Conservation (phyloP, 2,797 vertebrate species). For the Sardinella longiceps region DNA sequence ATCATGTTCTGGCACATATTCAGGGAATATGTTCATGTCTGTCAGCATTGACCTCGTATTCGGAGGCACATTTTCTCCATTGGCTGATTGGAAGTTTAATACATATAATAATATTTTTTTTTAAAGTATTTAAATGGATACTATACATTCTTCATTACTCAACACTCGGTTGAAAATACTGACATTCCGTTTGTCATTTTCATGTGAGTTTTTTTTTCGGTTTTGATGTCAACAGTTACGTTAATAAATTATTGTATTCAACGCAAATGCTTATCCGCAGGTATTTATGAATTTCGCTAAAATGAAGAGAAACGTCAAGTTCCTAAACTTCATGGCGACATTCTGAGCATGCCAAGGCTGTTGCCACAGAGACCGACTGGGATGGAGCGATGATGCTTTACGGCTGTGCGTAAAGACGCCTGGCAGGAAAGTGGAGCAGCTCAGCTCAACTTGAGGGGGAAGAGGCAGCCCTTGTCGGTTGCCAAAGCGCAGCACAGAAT, state of each 20-base stretch:
- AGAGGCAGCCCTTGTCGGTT: conserved; percentile 35
- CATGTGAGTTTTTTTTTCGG: neutral
- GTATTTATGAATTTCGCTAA: neutral
- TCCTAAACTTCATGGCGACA: neutral
- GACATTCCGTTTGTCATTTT: neutral
- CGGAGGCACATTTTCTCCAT: neutral
- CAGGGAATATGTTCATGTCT: neutral
- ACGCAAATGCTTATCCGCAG: neutral
- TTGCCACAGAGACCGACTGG: neutral
- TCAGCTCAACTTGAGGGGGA: conserved; percentile 41
- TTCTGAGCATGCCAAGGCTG: neutral
- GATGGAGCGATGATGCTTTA: neutral
- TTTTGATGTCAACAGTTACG: neutral
- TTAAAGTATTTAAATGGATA: no score
- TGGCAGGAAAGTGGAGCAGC: conserved; percentile 55
- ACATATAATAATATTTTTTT: no score
- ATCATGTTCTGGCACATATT: neutral
- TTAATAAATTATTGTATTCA: neutral
- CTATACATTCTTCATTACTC: no score
- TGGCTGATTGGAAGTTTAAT: neutral
- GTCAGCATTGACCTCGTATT: neutral
- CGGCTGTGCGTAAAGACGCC: conserved; percentile 35
- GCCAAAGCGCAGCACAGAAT: conserved; percentile 58
- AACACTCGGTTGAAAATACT: neutral
- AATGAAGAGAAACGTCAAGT: neutral